These are phyloP conservation scores for Anguilla japonica DNA, from an alignment of 2,113 vertebrate genomes.

Conservation along the genomic window DNA sequence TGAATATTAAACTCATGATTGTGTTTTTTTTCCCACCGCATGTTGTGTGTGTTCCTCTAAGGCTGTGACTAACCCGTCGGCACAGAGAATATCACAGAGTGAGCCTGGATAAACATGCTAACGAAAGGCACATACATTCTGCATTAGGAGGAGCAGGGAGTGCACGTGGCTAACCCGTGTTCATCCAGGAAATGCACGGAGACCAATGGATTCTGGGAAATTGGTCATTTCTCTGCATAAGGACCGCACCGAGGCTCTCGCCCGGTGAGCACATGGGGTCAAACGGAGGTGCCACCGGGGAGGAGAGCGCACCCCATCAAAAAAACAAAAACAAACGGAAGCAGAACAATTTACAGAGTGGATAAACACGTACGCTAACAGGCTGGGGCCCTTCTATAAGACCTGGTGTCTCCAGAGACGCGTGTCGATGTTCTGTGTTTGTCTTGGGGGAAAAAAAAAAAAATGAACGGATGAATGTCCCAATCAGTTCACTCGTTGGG, in stretches of 20 bases:
- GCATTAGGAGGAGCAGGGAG: neutral
- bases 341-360: neutral
- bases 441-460: no score
- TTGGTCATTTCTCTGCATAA: neutral
- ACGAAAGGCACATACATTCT: neutral
- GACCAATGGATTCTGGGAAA: neutral
- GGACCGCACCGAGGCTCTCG: neutral
- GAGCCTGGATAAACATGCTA: neutral
- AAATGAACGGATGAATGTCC: no score
- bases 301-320: no score
- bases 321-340: neutral
- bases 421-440: no score
- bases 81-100: neutral
- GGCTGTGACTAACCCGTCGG: neutral
- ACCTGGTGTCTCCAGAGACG: no score
- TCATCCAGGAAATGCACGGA: neutral
- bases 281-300: no score
- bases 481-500: no score
- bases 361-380: neutral
- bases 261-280: no score
- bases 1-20: constrained; percentile 1
- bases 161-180: neutral
- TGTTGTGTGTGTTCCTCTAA: neutral
- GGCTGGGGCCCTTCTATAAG: neutral
- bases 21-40: neutral